These are phyloP conservation scores for Drosophila murphyi DNA, from an alignment of 1,140 invertebrate species.

Conservation along the genomic window DNA sequence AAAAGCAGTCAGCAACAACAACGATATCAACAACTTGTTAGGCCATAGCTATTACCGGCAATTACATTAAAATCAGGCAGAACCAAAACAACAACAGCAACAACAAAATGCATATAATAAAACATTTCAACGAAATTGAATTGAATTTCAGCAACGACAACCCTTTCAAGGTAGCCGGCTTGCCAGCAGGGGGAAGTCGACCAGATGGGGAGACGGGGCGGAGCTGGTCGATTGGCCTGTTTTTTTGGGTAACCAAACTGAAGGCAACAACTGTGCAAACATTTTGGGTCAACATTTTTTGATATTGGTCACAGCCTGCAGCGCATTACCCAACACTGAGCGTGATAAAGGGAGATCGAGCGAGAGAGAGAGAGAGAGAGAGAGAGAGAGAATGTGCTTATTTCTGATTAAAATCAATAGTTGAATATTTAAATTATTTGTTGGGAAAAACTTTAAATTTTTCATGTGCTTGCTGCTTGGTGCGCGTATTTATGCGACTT, in stretches of 20 bases:
- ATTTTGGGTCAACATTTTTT: slow-evolving; percentile 60
- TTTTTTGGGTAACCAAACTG: slow-evolving; percentile 38
- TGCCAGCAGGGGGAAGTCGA: neutral
- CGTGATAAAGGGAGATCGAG: neutral
- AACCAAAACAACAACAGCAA: slow-evolving; percentile 27
- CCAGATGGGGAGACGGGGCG: neutral
- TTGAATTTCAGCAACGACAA: slow-evolving; percentile 60
- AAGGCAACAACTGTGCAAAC: slow-evolving; percentile 48
- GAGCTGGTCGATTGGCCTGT: slow-evolving; percentile 1
- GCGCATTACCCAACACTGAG: slow-evolving; percentile 41
- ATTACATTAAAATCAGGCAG: slow-evolving; percentile 65
- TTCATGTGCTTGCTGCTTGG: slow-evolving; percentile 28
- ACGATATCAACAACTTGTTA: slow-evolving; percentile 51
- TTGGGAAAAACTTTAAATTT: slow-evolving; percentile 42
- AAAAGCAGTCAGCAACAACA: slow-evolving; percentile 1
- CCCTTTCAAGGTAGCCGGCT: slow-evolving; percentile 55
- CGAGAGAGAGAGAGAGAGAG: neutral
- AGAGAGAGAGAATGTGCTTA: neutral
- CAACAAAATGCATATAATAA: slow-evolving; percentile 63
- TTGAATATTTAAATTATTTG: slow-evolving; percentile 45
- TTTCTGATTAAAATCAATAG: slow-evolving; percentile 47
- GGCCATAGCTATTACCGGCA: slow-evolving; percentile 62
- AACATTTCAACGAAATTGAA: slow-evolving; percentile 70
- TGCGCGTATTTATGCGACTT: slow-evolving; percentile 63
- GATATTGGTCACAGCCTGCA: slow-evolving; percentile 39